A percentile compares a stretch with the other conserved stretches of the same genome.
Conservation (phyloP, 1,140 invertebrate genomes). For the Pseudobourletiella spinata region DNA sequence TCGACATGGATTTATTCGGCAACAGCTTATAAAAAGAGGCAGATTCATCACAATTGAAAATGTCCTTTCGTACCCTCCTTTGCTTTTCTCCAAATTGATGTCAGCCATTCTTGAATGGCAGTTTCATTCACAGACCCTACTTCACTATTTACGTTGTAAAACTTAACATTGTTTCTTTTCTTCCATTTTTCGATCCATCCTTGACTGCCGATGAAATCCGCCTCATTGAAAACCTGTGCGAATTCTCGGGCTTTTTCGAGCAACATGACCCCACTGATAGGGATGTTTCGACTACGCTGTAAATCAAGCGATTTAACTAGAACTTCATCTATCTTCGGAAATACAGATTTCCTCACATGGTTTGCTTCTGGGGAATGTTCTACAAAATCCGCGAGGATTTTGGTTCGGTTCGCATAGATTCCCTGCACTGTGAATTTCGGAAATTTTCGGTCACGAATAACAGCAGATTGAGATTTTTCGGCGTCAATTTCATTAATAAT, state of each 20-base stretch:
- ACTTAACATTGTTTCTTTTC: constrained; percentile 36
- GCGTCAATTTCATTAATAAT: too few species aligned
- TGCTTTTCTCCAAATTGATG: background rate
- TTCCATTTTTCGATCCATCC: constrained; percentile 41
- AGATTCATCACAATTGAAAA: constrained; percentile 40
- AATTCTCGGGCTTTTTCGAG: constrained; percentile 39
- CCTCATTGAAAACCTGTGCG: too few species aligned
- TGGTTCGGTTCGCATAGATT: too few species aligned
- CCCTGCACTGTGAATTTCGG: too few species aligned
- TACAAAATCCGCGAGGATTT: too few species aligned
- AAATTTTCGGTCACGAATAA: too few species aligned
- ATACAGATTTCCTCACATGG: too few species aligned
- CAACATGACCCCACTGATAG: constrained; percentile 38
- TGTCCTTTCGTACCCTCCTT: constrained; percentile 14
- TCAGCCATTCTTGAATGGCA: background rate
- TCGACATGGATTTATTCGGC: constrained; percentile 30
- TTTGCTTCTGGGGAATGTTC: too few species aligned
- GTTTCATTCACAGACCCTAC: constrained; percentile 35
- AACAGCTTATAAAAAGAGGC: constrained; percentile 37
- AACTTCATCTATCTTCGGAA: too few species aligned
- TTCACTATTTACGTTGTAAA: constrained; percentile 39
- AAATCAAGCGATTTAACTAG: too few species aligned
- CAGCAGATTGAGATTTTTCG: too few species aligned
- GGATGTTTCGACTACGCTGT: too few species aligned
- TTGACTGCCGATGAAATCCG: constrained; percentile 39